Percentiles rank a stretch among this genome's conserved stretches.
Evolutionary conservation across 2,113 vertebrate genomes (phyloP).

Genomic region (Labrus mixtus): DNA sequence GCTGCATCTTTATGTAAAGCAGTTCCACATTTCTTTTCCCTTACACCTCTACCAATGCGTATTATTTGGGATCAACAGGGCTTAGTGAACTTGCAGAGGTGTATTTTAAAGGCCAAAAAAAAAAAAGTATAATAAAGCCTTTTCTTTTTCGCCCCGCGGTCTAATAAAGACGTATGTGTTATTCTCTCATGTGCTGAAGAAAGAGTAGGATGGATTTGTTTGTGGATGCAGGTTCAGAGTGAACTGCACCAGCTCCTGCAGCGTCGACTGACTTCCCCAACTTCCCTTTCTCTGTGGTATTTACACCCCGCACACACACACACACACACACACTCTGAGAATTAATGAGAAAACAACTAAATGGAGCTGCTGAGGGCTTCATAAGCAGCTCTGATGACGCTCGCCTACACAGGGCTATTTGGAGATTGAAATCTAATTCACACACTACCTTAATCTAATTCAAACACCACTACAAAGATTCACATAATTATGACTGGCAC

Average conservation of each 20-base stretch:
- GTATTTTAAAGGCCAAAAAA: background rate
- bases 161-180: conserved; percentile 55
- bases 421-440: conserved; percentile 70
- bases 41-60: conserved; percentile 6
- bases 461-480: conserved; percentile 65
- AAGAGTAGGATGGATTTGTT: conserved; percentile 27
- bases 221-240: background rate
- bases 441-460: conserved; percentile 66
- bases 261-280: conserved; percentile 31
- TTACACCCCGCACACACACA: conserved; percentile 25
- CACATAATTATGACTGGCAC: conserved; percentile 68
- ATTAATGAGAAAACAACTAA: conserved; percentile 68
- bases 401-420: conserved; percentile 58
- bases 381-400: conserved; percentile 41
- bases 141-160: background rate
- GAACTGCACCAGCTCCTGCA: conserved; percentile 41
- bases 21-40: conserved; percentile 5
- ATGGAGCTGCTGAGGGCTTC: conserved; percentile 62
- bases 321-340: conserved; percentile 34
- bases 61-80: conserved; percentile 19
- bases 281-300: conserved; percentile 40
- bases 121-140: conserved; percentile 11
- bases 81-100: background rate
- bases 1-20: conserved; percentile 23
- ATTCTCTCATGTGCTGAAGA: conserved; percentile 31